phyloP scores from a whole-genome alignment of 2,888 invertebrate species.

The Epiblema foenella region DNA sequence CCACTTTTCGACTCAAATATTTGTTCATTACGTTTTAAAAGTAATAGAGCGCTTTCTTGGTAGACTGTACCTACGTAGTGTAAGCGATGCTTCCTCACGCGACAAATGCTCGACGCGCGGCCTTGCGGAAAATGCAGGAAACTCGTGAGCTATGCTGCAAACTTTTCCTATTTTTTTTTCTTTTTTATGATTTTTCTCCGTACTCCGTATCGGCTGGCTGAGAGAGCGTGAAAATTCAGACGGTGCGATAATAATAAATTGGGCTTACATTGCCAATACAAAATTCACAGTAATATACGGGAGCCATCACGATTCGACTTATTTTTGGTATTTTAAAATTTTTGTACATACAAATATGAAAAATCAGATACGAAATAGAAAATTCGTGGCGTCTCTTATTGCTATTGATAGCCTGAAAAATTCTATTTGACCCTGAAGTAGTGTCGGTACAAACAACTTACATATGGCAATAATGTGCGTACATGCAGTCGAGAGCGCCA shows the following conservation, averaged over 20 bases:
- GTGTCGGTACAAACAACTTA: no score
- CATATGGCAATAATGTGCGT: no score
- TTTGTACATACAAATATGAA: no score
- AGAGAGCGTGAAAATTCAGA: background rate
- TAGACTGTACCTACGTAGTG: background rate
- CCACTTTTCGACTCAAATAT: background rate
- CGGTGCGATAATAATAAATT: background rate
- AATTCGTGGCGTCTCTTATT: no score
- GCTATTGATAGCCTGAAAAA: no score
- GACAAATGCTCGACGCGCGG: slow-evolving; percentile 57
- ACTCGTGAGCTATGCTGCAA: slow-evolving; percentile 53
- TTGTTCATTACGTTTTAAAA: background rate
- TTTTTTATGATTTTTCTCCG: slow-evolving; percentile 4
- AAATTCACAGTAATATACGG: no score
- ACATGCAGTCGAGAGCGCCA: no score
- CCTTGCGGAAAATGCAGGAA: slow-evolving; percentile 74
- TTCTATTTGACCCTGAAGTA: no score
- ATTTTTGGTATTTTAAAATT: no score
- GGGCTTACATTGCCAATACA: no score
- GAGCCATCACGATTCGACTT: no score
- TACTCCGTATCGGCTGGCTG: background rate
- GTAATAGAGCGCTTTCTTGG: background rate
- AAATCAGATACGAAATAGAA: no score
- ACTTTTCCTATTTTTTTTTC: slow-evolving; percentile 11
- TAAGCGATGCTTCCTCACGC: slow-evolving; percentile 24